Conservation (phyloP, 2,797 vertebrate genomes). For the Euthynnus affinis region DNA sequence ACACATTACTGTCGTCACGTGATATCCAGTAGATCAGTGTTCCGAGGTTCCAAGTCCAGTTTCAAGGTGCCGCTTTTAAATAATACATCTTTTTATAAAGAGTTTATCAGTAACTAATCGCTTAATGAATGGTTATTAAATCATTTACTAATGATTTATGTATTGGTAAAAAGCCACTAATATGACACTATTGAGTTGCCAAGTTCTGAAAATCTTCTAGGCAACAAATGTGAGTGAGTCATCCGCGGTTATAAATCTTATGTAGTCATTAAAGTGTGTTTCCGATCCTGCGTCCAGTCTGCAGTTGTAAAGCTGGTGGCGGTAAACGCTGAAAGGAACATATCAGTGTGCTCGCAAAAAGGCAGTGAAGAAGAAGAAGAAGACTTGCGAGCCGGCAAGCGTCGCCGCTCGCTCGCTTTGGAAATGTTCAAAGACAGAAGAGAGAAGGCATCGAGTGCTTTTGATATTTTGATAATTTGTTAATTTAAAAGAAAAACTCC, state of each 20-base stretch:
- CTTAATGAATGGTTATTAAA: not conserved
- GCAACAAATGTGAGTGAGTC: too few relatives aligned
- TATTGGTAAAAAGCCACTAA: not conserved
- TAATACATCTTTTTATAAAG: constrained; percentile 1
- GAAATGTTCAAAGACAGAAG: not conserved
- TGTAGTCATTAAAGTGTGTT: not conserved
- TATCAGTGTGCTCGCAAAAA: too few relatives aligned
- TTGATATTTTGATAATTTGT: not conserved
- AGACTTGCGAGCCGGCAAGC: not conserved
- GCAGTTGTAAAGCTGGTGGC: not conserved
- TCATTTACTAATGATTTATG: not conserved
- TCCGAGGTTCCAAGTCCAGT: not conserved
- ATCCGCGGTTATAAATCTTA: not conserved
- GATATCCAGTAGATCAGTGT: constrained; percentile 12
- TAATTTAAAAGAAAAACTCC: not conserved
- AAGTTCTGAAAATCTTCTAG: not conserved
- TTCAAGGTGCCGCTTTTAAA: constrained; percentile 12
- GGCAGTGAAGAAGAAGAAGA: not conserved
- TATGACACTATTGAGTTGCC: not conserved
- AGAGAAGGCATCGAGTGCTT: not conserved
- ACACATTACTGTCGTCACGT: constrained; percentile 27
- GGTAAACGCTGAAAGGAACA: too few relatives aligned
- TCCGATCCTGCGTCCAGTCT: not conserved
- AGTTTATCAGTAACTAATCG: not conserved
- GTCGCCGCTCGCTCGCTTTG: not conserved